A percentile compares a stretch with the other conserved stretches of the same genome.
phyloP scores from a whole-genome alignment of 2,888 invertebrate genomes.

The Halictus ligatus region DNA sequence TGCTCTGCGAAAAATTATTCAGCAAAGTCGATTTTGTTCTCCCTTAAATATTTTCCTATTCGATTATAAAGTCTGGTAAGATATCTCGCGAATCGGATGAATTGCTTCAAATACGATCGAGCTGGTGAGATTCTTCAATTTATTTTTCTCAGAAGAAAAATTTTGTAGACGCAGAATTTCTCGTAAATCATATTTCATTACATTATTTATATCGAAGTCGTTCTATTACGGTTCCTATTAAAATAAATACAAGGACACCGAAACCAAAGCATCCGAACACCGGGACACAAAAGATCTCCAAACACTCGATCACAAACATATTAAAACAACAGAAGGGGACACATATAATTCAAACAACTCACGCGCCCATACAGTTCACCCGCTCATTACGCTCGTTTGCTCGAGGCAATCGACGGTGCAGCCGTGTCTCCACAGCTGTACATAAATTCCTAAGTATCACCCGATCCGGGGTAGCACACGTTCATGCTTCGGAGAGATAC shows the following conservation, averaged over 20 bases:
- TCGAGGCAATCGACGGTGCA: background rate
- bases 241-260: too few species aligned
- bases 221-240: too few species aligned
- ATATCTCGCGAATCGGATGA: background rate
- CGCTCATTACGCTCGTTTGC: background rate
- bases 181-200: background rate
- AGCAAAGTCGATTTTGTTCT: background rate
- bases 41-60: background rate
- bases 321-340: background rate
- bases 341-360: background rate
- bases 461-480: background rate
- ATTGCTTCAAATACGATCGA: too few species aligned
- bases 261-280: too few species aligned
- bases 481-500: background rate
- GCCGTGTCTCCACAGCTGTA: background rate
- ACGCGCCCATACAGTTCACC: background rate
- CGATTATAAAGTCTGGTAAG: background rate
- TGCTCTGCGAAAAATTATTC: background rate
- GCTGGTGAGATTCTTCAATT: background rate
- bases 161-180: background rate
- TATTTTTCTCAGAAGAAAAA: background rate
- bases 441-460: slow-evolving; percentile 3
- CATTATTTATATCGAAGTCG: too few species aligned
- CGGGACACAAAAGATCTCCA: too few species aligned
- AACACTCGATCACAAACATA: too few species aligned